Percentiles rank a stretch among this genome's conserved stretches.
These are phyloP conservation scores for Nymphalis c-album DNA, from an alignment of 2,888 invertebrate genomes.

Conservation along the genomic window DNA sequence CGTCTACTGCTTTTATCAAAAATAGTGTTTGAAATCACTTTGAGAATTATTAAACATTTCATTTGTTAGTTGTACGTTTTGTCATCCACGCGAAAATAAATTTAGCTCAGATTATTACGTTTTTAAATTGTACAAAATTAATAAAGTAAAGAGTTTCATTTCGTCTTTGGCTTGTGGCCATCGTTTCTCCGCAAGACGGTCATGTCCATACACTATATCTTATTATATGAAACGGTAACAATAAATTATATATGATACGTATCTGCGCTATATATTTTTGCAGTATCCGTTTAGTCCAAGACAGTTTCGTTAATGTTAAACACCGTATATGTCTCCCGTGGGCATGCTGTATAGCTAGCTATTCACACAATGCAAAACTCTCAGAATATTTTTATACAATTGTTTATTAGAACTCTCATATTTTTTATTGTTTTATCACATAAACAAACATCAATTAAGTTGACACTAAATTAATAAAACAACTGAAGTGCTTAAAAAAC, in stretches of 20 bases:
- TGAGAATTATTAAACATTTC: too few species aligned
- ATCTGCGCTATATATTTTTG: constrained; percentile 4
- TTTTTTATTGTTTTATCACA: not conserved
- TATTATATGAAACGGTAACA: constrained; percentile 4
- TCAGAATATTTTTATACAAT: not conserved
- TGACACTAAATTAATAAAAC: not conserved
- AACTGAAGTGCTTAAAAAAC: too few species aligned
- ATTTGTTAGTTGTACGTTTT: too few species aligned
- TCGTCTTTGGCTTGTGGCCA: constrained; percentile 36
- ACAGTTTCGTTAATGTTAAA: constrained; percentile 12
- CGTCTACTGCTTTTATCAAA: too few species aligned
- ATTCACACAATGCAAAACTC: not conserved
- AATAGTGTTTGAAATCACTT: too few species aligned
- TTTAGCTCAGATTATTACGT: not conserved
- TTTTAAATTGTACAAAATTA: not conserved
- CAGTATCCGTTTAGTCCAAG: constrained; percentile 7
- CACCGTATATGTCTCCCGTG: constrained; percentile 10
- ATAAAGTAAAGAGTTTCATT: constrained; percentile 32
- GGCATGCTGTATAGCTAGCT: constrained; percentile 1
- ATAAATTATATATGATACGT: constrained; percentile 14
- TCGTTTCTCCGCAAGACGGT: constrained; percentile 22
- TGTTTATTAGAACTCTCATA: not conserved
- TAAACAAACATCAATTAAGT: not conserved
- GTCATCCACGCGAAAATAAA: too few species aligned
- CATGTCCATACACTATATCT: constrained; percentile 10